Conservation (phyloP, 2,113 vertebrate genomes). For the Megatriorchis doriae region DNA sequence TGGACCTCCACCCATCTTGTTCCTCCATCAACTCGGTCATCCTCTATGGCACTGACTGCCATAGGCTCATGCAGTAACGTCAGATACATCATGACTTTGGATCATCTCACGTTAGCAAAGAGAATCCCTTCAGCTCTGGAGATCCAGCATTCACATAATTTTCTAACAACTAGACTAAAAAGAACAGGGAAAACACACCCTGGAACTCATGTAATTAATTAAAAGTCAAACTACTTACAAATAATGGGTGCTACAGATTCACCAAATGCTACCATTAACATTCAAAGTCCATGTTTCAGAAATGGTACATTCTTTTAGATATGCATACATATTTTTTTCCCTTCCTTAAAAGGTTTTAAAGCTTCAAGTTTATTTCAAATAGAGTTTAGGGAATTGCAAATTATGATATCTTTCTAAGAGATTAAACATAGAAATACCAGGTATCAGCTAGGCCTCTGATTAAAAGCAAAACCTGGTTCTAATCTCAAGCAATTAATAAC, state of each 20-base stretch:
- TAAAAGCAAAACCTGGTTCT: background rate
- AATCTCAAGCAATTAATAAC: background rate
- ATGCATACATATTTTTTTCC: background rate
- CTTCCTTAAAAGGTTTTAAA: background rate
- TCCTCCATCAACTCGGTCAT: background rate
- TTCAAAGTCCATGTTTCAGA: background rate
- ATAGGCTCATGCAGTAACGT: accelerated
- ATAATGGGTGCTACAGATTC: background rate
- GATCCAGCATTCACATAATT: background rate
- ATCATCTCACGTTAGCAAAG: too few relatives aligned
- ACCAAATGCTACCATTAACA: background rate
- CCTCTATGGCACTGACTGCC: background rate
- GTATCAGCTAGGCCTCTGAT: background rate
- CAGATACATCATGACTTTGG: background rate
- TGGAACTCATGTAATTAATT: background rate
- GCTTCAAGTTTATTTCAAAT: background rate
- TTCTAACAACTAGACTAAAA: background rate
- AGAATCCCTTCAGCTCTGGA: background rate
- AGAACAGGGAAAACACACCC: background rate
- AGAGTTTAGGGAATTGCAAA: background rate
- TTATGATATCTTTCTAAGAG: background rate
- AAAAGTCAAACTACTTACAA: background rate
- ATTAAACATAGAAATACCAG: background rate
- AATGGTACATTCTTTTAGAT: background rate
- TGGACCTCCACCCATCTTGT: background rate